phyloP scores from a whole-genome alignment of 92 coral and sea anemone genomes.

The Zoanthus solanderi region DNA sequence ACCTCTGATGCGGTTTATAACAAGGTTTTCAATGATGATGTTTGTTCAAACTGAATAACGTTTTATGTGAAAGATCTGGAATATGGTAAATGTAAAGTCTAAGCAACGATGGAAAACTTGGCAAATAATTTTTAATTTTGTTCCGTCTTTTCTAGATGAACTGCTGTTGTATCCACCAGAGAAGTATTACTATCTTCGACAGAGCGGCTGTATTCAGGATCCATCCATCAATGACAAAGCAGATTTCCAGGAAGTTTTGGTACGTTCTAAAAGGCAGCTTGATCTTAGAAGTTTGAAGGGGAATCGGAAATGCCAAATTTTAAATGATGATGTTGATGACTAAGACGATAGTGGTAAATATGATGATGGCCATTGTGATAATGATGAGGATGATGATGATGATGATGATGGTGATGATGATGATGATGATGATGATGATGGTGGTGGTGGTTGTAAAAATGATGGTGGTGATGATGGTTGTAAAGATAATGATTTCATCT shows the following conservation, averaged over 20 bases:
- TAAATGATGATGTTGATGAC: too few relatives aligned
- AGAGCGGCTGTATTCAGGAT: constrained; percentile 93
- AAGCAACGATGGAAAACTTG: too few relatives aligned
- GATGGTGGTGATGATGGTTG: too few relatives aligned
- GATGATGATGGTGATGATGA: background rate
- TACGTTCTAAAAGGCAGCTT: constrained; percentile 7
- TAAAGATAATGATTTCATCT: too few relatives aligned
- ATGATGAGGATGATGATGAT: background rate
- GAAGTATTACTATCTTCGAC: constrained; percentile 91
- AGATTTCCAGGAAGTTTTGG: constrained; percentile 92
- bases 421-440: background rate
- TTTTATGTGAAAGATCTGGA: too few relatives aligned
- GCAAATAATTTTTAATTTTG: background rate
- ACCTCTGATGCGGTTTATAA: too few relatives aligned
- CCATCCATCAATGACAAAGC: constrained; percentile 91
- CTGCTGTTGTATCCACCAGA: constrained; percentile 82
- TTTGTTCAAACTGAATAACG: too few relatives aligned
- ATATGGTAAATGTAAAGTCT: too few relatives aligned
- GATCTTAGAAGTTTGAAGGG: background rate
- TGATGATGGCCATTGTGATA: background rate
- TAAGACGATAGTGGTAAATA: too few relatives aligned
- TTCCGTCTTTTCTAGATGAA: constrained; percentile 65
- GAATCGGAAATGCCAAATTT: too few relatives aligned
- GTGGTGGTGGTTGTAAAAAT: background rate
- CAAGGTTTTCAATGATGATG: too few relatives aligned